Base-by-base conservation (phyloP, 2,113 vertebrate genomes). In the Zosterops lateralis region DNA sequence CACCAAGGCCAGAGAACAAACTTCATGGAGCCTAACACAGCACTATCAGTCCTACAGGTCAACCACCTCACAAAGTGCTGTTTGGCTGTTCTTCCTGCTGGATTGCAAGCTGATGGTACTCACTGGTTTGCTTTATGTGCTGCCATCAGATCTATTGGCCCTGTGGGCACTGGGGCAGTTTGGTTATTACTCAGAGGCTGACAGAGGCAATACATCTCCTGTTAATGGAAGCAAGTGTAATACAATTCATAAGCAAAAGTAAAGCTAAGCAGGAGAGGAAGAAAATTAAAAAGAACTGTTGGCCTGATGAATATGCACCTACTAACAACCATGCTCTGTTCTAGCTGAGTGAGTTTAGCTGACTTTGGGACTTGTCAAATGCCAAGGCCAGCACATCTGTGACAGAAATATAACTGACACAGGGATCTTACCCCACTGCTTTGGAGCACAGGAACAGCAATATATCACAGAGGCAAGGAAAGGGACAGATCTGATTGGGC, bases 301-400 rank as follows among this genome's bases (percentile, higher is more conserved):
- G 81, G 84, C 34, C 84, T 95, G 92, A 93, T 96, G 77, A 95
- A 94, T 96, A 92, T 89, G 73, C 66, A 95, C 82, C 90, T 95
- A 84, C 80, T 72, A 91, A 70, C 61, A 61, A 51, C 65, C 36
- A 36, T 1, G 28, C 8, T 12, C 40, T 66, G 76, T 85, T 92
- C 87, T 51, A 67, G 83, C 58, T 42, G 70, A 93, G 66, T 4
- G 18, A 58, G 44, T 96, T 93, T 75, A 95, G 96, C 93, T 96
- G 95, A 95, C 83, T 81, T 51, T 6, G 73, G 82, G 50, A 91
- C 88, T 91, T 24, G 6, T 54, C 21, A 16, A 90, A 70, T 26
- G 81, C 65, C 70, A 87, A 88, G 72, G 64, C 79, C 85, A 94
- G 91, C 87, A 81, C 24, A 84, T 82, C 88, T 74, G 84, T 14